A percentile compares a stretch with the other conserved stretches of the same genome.
phyloP scores from a whole-genome alignment of 1,140 invertebrate genomes.

The Acyrthosiphon pisum region DNA sequence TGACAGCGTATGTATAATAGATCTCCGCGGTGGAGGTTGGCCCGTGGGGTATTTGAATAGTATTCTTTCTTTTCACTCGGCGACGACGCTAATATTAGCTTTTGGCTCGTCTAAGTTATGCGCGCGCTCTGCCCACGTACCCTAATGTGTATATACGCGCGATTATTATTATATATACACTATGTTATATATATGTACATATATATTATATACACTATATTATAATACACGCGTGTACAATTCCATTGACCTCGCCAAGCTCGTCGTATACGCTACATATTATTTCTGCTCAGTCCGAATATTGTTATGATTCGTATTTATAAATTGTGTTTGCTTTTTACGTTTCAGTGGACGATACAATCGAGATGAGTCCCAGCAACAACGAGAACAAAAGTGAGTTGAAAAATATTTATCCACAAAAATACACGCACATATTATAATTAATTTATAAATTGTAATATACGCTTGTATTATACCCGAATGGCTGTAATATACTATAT shows the following conservation, averaged over 20 bases:
- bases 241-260: constrained; percentile 48
- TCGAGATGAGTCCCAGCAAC: constrained; percentile 52
- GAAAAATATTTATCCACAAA: not conserved
- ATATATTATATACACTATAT: not conserved
- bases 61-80: not conserved
- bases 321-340: constrained; percentile 12
- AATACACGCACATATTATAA: not conserved
- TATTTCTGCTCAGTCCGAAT: not conserved
- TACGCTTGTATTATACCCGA: not conserved
- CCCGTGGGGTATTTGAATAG: constrained; percentile 29
- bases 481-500: too few species aligned
- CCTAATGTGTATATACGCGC: not conserved
- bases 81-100: constrained; percentile 52
- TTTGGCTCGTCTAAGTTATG: constrained; percentile 52
- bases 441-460: not conserved
- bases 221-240: not conserved
- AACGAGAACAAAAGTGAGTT: constrained; percentile 55
- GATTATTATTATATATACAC: not conserved
- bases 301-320: constrained; percentile 47
- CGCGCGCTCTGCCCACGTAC: constrained; percentile 51
- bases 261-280: not conserved
- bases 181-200: too few species aligned
- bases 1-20: not conserved
- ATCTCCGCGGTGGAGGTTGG: not conserved
- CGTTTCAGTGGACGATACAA: constrained; percentile 44